Base-by-base conservation (phyloP, 2,888 invertebrate genomes). In the Perithous albicinctus region DNA sequence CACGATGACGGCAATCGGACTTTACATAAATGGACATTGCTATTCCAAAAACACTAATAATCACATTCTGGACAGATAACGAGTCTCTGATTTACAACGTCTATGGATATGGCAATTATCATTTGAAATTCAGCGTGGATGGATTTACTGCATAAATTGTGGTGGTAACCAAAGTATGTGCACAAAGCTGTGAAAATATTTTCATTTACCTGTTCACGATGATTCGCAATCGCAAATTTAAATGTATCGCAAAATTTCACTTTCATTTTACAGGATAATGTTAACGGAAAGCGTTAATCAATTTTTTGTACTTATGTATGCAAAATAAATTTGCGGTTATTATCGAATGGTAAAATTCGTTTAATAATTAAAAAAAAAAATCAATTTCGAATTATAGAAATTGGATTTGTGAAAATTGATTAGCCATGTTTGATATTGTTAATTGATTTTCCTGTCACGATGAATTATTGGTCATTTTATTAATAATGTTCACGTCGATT, bases 401-500 rank as follows among this genome's bases (percentile, higher is more conserved):
- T 54, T 26, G 10, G 4, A 12, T 23, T 23, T 12, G n/a, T n/a
- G n/a, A n/a, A n/a, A n/a, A n/a, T n/a, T n/a, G n/a, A n/a, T n/a
- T n/a, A n/a, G n/a, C n/a, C n/a, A n/a, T n/a, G n/a, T n/a, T n/a
- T n/a, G n/a, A n/a, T n/a, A n/a, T n/a, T n/a, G n/a, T n/a, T n/a
- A n/a, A n/a, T n/a, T n/a, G n/a, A n/a, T n/a, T n/a, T n/a, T n/a
- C n/a, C n/a, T n/a, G n/a, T n/a, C n/a, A n/a, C n/a, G n/a, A n/a
- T n/a, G n/a, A n/a, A n/a, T n/a, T n/a, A n/a, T n/a, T n/a, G n/a
- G n/a, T n/a, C 5, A 15, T 18, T 20, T 10, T 23, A 23, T 2
- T 51, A 51, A 8, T 41, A 1, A 41, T 15, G 23, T 38, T 18
- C n/a, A 41, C 15, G 51, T 67, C 32, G 83, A 85, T 85, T 81